A percentile compares a stretch with the other conserved stretches of the same genome.
phyloP scores from a whole-genome alignment of 2,797 vertebrate species.

The Dromococcyx pavoninus region DNA sequence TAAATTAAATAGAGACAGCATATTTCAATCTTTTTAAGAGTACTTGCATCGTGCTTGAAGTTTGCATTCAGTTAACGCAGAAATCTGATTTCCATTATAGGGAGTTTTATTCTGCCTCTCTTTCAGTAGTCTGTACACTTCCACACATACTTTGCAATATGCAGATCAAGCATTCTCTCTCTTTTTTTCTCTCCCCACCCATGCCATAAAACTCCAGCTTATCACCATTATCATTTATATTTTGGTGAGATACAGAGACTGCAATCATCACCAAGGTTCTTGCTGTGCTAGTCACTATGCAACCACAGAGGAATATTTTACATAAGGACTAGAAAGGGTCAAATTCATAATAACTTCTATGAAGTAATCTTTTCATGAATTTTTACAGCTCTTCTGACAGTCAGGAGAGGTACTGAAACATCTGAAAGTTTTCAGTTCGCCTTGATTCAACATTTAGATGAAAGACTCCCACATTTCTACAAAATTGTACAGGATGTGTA shows the following conservation, averaged over 20 bases:
- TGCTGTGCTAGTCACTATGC: not conserved
- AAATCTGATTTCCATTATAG: not conserved
- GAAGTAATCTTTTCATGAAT: not conserved
- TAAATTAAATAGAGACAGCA: not conserved
- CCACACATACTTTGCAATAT: not conserved
- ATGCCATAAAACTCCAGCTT: not conserved
- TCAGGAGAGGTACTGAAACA: not conserved
- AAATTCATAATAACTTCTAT: not conserved
- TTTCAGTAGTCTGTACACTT: not conserved
- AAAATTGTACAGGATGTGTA: not conserved
- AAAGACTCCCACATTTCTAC: fast-evolving
- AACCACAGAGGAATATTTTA: not conserved
- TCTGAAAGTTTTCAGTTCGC: not conserved
- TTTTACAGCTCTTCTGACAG: not conserved
- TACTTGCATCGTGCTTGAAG: not conserved
- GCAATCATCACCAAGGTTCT: fast-evolving
- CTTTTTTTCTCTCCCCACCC: not conserved
- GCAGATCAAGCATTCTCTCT: not conserved
- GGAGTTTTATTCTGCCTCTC: not conserved
- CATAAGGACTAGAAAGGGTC: not conserved
- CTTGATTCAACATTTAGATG: not conserved
- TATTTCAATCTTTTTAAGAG: not conserved
- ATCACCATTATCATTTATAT: not conserved
- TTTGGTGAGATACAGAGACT: not conserved
- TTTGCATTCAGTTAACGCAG: not conserved